Conservation (phyloP, 2,113 vertebrate species). For the Poicephalus gulielmi region DNA sequence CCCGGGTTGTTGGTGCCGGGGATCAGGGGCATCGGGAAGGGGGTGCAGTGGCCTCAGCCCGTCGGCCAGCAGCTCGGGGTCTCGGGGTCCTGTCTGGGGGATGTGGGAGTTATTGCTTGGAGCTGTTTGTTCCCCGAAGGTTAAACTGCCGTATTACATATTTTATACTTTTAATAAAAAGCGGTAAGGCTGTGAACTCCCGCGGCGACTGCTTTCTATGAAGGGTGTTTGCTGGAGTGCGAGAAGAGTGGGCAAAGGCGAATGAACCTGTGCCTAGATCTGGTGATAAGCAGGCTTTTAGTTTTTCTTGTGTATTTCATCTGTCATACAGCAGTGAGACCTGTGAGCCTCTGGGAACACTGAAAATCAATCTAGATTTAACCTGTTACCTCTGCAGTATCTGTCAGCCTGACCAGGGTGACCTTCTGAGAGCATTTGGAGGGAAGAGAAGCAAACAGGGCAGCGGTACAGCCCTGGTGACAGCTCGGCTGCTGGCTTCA, state of each 20-base stretch:
- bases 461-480: not conserved
- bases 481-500: not conserved
- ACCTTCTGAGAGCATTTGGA: not conserved
- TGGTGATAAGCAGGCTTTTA: not conserved
- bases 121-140: not conserved
- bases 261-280: too few relatives aligned
- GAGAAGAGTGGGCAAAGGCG: not conserved
- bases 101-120: rapidly evolving
- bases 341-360: not conserved
- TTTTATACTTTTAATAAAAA: not conserved
- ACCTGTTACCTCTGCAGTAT: rapidly evolving
- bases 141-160: not conserved
- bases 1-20: not conserved
- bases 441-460: too few relatives aligned
- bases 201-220: rapidly evolving
- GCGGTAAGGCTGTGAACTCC: not conserved
- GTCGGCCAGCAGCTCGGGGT: not conserved
- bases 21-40: not conserved
- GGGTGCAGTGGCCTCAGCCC: not conserved
- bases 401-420: not conserved
- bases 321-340: rapidly evolving
- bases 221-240: not conserved
- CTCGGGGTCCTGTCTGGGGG: not conserved
- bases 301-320: not conserved
- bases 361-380: not conserved